These are phyloP conservation scores for Lasius platythorax DNA, from an alignment of 2,888 invertebrate genomes.

Conservation along the genomic window DNA sequence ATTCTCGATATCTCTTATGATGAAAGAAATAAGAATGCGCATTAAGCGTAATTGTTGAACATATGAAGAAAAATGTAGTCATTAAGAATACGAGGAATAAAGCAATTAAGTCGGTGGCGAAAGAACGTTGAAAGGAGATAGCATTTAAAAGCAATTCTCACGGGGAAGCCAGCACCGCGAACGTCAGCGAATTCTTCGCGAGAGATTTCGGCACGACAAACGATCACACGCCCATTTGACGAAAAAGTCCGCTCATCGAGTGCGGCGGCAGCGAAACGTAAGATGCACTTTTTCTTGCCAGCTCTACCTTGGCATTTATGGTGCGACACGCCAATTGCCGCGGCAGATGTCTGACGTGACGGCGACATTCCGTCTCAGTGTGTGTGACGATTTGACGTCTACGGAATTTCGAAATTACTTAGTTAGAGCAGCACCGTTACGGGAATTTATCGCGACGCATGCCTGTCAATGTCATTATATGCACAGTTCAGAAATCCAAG, in stretches of 20 bases:
- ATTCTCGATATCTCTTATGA: slow-evolving; percentile 8
- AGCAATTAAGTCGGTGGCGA: slow-evolving; percentile 63
- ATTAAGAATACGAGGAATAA: slow-evolving; percentile 55
- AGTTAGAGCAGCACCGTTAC: slow-evolving; percentile 54
- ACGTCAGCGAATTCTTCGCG: slow-evolving; percentile 59
- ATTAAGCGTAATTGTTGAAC: slow-evolving; percentile 24
- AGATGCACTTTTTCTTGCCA: slow-evolving; percentile 64
- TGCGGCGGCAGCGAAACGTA: slow-evolving; percentile 58
- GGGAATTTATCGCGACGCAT: slow-evolving; percentile 15
- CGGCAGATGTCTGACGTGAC: slow-evolving; percentile 73
- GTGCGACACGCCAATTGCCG: slow-evolving; percentile 76
- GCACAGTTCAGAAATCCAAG: not conserved
- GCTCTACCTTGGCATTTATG: slow-evolving; percentile 69
- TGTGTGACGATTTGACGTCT: slow-evolving; percentile 72
- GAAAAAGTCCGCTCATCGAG: slow-evolving; percentile 65
- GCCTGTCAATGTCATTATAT: not conserved
- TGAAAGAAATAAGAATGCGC: slow-evolving; percentile 1
- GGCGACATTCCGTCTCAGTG: slow-evolving; percentile 71
- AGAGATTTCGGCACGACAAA: slow-evolving; percentile 68
- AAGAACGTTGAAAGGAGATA: slow-evolving; percentile 56
- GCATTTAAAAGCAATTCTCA: slow-evolving; percentile 68
- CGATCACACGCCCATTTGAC: slow-evolving; percentile 66
- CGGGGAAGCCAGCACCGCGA: slow-evolving; percentile 53
- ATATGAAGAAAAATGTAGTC: slow-evolving; percentile 27
- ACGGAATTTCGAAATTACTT: slow-evolving; percentile 70